Conservation (phyloP, 2,797 vertebrate species). For the Mastacembelus armatus region DNA sequence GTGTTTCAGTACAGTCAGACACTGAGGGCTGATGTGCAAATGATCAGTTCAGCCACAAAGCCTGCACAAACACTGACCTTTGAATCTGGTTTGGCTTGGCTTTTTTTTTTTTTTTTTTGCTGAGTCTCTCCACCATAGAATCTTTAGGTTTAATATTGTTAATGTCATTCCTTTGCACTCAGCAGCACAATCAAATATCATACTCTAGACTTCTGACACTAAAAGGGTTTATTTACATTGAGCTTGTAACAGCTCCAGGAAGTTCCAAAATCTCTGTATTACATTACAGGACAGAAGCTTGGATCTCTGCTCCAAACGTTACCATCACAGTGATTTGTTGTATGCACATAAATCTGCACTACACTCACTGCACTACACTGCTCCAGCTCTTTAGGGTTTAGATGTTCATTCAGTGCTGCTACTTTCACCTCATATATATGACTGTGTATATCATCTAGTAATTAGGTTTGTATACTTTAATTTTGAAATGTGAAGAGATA, state of each 20-base stretch:
- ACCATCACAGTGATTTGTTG: not conserved
- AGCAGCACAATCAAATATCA: not conserved
- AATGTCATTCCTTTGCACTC: not conserved
- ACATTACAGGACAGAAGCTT: not conserved
- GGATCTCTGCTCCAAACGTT: not conserved
- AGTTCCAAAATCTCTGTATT: conserved; percentile 12
- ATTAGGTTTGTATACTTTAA: not conserved
- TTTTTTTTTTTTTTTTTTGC: too few relatives aligned
- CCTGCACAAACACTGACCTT: conserved; percentile 2
- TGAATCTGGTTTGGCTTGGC: not conserved
- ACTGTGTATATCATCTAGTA: not conserved
- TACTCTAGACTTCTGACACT: not conserved
- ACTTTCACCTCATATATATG: not conserved
- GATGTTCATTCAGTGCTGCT: not conserved
- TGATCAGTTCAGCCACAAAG: conserved; percentile 19
- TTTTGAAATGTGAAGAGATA: not conserved
- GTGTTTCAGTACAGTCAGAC: conserved; percentile 2
- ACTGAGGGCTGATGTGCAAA: conserved; percentile 3
- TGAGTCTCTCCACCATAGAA: not conserved
- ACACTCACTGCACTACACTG: not conserved
- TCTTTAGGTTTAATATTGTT: not conserved
- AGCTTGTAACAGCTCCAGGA: not conserved
- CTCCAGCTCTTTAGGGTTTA: not conserved
- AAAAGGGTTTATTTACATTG: not conserved
- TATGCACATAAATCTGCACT: not conserved